phyloP scores from a whole-genome alignment of 1,140 invertebrate species.

The Hylaeus volcanicus region DNA sequence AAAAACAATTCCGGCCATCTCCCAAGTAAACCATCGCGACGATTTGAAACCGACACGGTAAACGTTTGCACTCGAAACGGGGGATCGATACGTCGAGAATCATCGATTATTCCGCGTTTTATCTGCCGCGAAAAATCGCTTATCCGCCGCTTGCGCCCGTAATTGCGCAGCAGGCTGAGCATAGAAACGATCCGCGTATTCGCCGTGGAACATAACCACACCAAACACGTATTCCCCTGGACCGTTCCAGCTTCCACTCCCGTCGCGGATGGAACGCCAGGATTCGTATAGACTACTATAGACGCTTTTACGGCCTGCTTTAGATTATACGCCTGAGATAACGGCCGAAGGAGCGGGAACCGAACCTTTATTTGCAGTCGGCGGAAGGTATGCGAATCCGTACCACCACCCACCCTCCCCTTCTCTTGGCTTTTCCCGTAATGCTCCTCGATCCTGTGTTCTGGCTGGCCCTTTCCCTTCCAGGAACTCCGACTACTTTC shows the following conservation, averaged over 20 bases:
- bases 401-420: constrained; percentile 2
- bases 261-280: constrained; percentile 40
- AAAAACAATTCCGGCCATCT: too few species aligned
- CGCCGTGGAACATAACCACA: constrained; percentile 66
- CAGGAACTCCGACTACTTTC: constrained; percentile 46
- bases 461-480: constrained; percentile 24
- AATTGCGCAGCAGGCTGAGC: constrained; percentile 42
- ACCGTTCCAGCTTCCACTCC: constrained; percentile 32
- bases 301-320: constrained; percentile 74
- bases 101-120: constrained; percentile 26
- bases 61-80: too few species aligned
- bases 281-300: constrained; percentile 69
- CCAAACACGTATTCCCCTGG: constrained; percentile 72
- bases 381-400: constrained; percentile 57
- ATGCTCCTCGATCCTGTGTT: constrained; percentile 33
- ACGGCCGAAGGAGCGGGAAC: constrained; percentile 49
- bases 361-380: constrained; percentile 69
- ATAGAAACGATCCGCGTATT: constrained; percentile 42
- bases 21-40: too few species aligned
- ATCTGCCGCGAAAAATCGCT: constrained; percentile 34
- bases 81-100: neutral
- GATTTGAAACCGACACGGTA: too few species aligned
- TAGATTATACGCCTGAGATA: constrained; percentile 77
- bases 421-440: constrained; percentile 47
- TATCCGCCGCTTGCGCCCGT: constrained; percentile 39